Percentiles rank a stretch among this genome's conserved stretches.
phyloP scores from a whole-genome alignment of 2,888 invertebrate genomes.

The Acronicta leporina region DNA sequence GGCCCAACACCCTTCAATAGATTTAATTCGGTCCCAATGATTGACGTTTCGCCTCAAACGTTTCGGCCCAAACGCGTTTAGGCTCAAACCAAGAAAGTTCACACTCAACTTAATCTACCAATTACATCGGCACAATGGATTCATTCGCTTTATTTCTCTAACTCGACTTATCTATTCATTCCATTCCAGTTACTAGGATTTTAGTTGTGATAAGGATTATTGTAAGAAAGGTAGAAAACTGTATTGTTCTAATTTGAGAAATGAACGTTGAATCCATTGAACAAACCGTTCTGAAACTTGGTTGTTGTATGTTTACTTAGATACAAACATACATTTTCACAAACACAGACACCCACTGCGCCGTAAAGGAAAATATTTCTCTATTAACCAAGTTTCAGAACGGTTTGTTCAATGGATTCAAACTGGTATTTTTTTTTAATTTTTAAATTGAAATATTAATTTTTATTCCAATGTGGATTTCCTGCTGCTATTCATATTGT shows the following conservation, averaged over 20 bases:
- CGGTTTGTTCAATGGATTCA: too few relatives aligned
- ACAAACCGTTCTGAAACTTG: neutral
- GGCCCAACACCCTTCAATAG: conserved; percentile 38
- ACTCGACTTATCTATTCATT: conserved; percentile 55
- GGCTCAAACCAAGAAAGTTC: conserved; percentile 51
- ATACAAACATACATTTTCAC: too few relatives aligned
- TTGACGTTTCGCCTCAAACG: conserved; percentile 53
- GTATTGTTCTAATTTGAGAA: neutral
- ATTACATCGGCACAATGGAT: conserved; percentile 55
- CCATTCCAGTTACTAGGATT: conserved; percentile 42
- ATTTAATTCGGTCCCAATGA: conserved; percentile 55
- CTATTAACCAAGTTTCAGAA: too few relatives aligned
- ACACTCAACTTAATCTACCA: conserved; percentile 55
- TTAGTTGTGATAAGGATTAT: conserved; percentile 42
- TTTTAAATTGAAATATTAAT: too few relatives aligned
- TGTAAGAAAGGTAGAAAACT: neutral
- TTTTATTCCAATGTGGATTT: too few relatives aligned
- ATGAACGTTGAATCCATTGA: neutral
- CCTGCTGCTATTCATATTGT: too few relatives aligned
- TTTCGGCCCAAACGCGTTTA: neutral
- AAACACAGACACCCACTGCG: too few relatives aligned
- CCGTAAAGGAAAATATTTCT: too few relatives aligned
- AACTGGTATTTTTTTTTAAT: too few relatives aligned
- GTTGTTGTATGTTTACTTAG: too few relatives aligned
- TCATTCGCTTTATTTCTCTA: conserved; percentile 53